Evolutionary conservation across 2,888 invertebrate species (phyloP).

Genomic region (Hesperia comma): DNA sequence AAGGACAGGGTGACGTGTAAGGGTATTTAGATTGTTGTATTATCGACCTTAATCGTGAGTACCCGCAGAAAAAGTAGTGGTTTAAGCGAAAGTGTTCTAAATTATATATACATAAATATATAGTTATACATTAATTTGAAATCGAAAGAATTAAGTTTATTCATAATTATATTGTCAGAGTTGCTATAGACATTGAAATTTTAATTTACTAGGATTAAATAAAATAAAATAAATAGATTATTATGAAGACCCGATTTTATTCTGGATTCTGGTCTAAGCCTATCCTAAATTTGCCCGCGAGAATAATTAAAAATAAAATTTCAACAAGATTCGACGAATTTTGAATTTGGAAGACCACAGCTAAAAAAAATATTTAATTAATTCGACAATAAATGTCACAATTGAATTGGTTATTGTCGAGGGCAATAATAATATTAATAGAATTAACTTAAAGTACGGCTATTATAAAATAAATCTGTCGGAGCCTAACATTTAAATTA

Average conservation of each 20-base stretch:
- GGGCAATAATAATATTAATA: too few species aligned
- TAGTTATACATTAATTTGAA: slow-evolving; percentile 37
- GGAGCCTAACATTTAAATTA: too few species aligned
- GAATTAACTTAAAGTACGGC: too few species aligned
- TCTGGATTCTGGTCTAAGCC: background rate
- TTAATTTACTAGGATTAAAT: background rate
- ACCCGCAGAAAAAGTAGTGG: background rate
- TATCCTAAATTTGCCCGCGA: background rate
- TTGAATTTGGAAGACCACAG: too few species aligned
- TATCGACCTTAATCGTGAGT: background rate
- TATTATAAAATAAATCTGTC: too few species aligned
- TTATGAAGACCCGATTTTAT: background rate
- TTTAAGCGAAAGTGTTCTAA: slow-evolving; percentile 30
- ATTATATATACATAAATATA: slow-evolving; percentile 28
- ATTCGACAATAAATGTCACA: too few species aligned
- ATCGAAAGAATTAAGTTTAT: slow-evolving; percentile 36
- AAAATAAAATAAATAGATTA: background rate
- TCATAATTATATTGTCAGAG: slow-evolving; percentile 18
- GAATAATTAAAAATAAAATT: background rate
- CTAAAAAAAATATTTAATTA: too few species aligned
- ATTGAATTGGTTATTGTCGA: too few species aligned
- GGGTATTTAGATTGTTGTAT: background rate
- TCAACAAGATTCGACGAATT: too few species aligned
- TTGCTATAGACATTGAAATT: slow-evolving; percentile 13
- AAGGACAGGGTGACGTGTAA: too few species aligned